phyloP scores from a whole-genome alignment of 2,888 invertebrate species.

The Cheilosia vernalis region DNA sequence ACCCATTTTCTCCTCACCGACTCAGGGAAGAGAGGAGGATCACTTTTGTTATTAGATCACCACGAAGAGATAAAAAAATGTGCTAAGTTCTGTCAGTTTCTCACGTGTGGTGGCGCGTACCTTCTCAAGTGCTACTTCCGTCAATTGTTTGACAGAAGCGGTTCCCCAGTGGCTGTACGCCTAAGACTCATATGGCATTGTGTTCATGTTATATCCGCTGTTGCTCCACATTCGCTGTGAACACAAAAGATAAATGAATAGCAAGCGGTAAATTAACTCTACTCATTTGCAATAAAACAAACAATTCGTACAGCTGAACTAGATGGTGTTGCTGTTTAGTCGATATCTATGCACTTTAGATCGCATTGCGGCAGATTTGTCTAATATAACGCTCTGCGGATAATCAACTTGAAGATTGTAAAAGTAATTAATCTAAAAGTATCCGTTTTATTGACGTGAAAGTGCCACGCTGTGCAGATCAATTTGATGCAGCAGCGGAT shows the following conservation, averaged over 20 bases:
- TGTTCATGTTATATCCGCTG: slow-evolving; percentile 22
- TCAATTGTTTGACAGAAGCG: slow-evolving; percentile 49
- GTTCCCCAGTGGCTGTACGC: neutral
- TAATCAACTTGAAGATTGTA: slow-evolving; percentile 4
- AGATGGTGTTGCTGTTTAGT: neutral
- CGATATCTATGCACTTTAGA: slow-evolving; percentile 15
- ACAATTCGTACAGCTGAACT: slow-evolving; percentile 2
- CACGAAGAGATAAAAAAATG: slow-evolving; percentile 37
- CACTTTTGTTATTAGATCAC: slow-evolving; percentile 50
- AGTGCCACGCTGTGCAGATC: neutral
- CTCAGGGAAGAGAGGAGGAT: slow-evolving; percentile 12
- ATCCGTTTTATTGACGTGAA: slow-evolving; percentile 14
- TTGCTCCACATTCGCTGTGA: slow-evolving; percentile 45
- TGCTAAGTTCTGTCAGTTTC: slow-evolving; percentile 55
- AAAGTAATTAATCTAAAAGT: slow-evolving; percentile 3
- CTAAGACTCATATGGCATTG: slow-evolving; percentile 14
- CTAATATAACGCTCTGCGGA: slow-evolving; percentile 13
- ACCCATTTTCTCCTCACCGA: slow-evolving; percentile 22
- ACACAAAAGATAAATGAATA: slow-evolving; percentile 41
- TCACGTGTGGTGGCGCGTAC: slow-evolving; percentile 27
- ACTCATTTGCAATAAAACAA: slow-evolving; percentile 31
- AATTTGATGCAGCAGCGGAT: neutral
- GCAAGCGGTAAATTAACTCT: slow-evolving; percentile 55
- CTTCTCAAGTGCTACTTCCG: slow-evolving; percentile 54
- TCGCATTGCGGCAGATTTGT: slow-evolving; percentile 33